A percentile compares a stretch with the other conserved stretches of the same genome.
Evolutionary conservation across 2,113 vertebrate genomes (phyloP).

Genomic region (Catharus minimus): DNA sequence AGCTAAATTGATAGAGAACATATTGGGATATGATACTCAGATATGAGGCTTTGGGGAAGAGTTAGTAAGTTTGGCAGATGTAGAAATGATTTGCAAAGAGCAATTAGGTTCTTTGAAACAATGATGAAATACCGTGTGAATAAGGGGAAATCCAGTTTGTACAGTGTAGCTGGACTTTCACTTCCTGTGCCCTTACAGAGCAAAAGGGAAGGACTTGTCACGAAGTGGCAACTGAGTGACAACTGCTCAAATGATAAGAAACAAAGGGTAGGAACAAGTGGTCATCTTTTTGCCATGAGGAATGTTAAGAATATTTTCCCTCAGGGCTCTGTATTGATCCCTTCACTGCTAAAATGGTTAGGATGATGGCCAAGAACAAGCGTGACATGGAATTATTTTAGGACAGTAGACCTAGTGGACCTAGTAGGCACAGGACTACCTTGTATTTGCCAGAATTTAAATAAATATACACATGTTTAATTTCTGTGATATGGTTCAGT

Average conservation of each 20-base stretch:
- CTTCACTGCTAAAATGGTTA: neutral
- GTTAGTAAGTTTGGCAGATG: neutral
- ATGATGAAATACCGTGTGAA: neutral
- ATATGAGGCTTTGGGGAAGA: neutral
- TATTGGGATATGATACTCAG: neutral
- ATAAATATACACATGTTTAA: accelerated
- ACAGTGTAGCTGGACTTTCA: neutral
- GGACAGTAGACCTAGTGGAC: neutral
- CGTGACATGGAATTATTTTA: neutral
- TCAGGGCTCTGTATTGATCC: neutral
- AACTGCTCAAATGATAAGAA: neutral
- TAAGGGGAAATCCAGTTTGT: neutral
- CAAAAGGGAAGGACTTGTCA: neutral
- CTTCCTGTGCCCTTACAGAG: neutral
- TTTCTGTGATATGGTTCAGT: neutral
- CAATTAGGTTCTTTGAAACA: neutral
- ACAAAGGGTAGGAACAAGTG: neutral
- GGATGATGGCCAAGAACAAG: neutral
- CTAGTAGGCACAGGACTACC: neutral
- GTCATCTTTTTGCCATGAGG: neutral
- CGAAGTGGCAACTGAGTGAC: neutral
- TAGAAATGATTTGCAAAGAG: neutral
- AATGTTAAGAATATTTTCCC: neutral
- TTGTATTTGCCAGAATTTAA: neutral
- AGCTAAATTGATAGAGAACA: neutral